Evolutionary conservation across 2,888 invertebrate genomes (phyloP).

Genomic region (Lissonota sp.): DNA sequence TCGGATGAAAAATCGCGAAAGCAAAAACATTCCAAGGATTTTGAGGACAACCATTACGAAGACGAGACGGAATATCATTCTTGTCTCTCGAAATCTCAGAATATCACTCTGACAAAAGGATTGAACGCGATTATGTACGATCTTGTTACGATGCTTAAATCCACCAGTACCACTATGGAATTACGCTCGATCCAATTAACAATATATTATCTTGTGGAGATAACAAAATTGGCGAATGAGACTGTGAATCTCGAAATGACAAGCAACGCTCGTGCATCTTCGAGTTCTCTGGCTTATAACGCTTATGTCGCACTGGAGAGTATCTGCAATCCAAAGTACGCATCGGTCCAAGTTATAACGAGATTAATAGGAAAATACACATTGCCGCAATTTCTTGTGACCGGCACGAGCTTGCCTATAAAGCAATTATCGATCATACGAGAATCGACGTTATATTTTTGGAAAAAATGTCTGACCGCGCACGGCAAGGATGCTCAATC

Average conservation of each 20-base stretch:
- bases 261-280: constrained; percentile 56
- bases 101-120: constrained; percentile 76
- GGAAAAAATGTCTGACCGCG: constrained; percentile 70
- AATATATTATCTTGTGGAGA: constrained; percentile 79
- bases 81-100: constrained; percentile 77
- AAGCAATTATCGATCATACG: constrained; percentile 71
- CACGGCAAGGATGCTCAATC: constrained; percentile 69
- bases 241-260: constrained; percentile 67
- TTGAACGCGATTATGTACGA: constrained; percentile 81
- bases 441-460: constrained; percentile 76
- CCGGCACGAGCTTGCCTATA: constrained; percentile 64
- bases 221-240: constrained; percentile 76
- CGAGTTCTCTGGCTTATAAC: constrained; percentile 77
- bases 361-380: constrained; percentile 82
- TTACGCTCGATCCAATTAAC: constrained; percentile 82
- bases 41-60: constrained; percentile 64
- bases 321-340: constrained; percentile 83
- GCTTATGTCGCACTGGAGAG: constrained; percentile 80
- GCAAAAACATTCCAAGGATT: constrained; percentile 57
- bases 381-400: constrained; percentile 79
- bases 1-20: constrained; percentile 36
- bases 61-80: constrained; percentile 58
- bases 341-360: constrained; percentile 80
- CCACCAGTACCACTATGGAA: constrained; percentile 83
- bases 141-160: constrained; percentile 80